Evolutionary conservation across 2,797 vertebrate genomes (phyloP), one percentile per base, ranked within the genome.

Genomic region (Myotis findleyi): DNA sequence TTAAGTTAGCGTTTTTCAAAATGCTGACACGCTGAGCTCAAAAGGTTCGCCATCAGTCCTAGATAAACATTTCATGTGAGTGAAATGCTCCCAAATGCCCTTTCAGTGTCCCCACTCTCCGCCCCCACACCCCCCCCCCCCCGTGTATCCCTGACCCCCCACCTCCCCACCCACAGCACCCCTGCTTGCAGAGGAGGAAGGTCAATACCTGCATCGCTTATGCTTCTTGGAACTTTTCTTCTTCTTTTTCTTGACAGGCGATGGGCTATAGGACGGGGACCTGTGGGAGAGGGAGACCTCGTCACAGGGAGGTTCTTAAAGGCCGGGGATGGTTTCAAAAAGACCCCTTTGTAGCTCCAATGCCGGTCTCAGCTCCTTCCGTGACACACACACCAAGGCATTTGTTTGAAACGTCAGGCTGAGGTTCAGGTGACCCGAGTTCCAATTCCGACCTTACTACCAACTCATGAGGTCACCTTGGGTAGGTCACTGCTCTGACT

Each of bases 191-290:
- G 16, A 51, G 49, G 33, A 13, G 14, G 68, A 49, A 59, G 10
- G 21, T 23, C 72, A 33, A 38, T 99, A 99, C 99, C 99, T 99
- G 97, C 98, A 99, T 95, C 98, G 98, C 97, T 99, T 99, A 98
- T 98, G 98, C 95, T 99, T 99, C 98, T 99, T 99, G 44, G 99
- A 99, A 98, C 98, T 99, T 98, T 99, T 99, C 99, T 99, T 99
- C 95, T 99, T 99, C 98, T 99, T 99, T 97, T 99, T 99, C 98
- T 99, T 99, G 89, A 98, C 98, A 5, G 99, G 99, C 0, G 99
- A 99, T 87, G 98, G 98, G 97, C 99, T 99, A 81, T 98, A 98
- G 71, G 99, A 99, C 0, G 98, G 99, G 98, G 99, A 99, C 98
- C 99, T 99, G 96, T 7, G 5, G 11, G 21, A 23, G 36, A 16